phyloP scores from a whole-genome alignment of 2,888 invertebrate genomes.

The Antheraea assamensis region DNA sequence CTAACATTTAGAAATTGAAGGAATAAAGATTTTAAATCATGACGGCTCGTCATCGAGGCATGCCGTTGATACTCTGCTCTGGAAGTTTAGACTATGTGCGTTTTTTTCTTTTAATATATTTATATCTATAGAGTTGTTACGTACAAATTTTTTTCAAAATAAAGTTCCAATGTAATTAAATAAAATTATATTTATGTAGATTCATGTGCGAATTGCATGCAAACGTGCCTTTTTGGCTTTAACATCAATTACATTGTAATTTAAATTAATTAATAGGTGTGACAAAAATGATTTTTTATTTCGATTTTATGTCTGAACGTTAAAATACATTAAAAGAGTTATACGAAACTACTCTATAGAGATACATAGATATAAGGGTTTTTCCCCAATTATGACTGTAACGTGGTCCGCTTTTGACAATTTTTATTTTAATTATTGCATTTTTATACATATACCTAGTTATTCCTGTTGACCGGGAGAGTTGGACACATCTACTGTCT shows the following conservation, averaged over 20 bases:
- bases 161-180: background rate
- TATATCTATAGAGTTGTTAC: background rate
- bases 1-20: background rate
- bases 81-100: conserved; percentile 20
- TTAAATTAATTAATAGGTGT: background rate
- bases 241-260: too few relatives aligned
- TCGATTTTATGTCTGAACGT: background rate
- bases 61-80: background rate
- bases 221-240: background rate
- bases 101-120: conserved; percentile 27
- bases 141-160: background rate
- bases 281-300: background rate
- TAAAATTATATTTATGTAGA: background rate
- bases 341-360: background rate
- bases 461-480: conserved; percentile 52
- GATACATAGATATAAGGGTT: background rate
- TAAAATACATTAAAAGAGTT: background rate
- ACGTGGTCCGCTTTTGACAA: background rate
- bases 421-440: conserved; percentile 24
- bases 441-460: background rate
- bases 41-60: background rate
- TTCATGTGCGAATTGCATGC: too few relatives aligned
- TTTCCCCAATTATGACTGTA: background rate
- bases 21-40: background rate
- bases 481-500: conserved; percentile 43